phyloP scores from a whole-genome alignment of 2,888 invertebrate genomes.

The Imbricaverruca yamaguchii region DNA sequence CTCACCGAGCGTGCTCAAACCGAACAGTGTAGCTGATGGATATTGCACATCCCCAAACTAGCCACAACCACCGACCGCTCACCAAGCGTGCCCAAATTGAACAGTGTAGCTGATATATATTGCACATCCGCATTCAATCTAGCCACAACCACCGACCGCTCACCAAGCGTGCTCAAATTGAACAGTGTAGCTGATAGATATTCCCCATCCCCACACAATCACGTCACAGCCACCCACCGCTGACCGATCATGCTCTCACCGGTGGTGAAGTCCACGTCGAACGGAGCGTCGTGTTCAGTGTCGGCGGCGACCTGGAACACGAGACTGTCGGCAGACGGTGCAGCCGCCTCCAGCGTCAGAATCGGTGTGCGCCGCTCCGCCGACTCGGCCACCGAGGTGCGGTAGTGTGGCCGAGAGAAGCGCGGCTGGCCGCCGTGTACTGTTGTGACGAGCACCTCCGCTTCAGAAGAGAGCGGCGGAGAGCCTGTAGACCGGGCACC shows the following conservation, averaged over 20 bases:
- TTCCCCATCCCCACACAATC: no score
- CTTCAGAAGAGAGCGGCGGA: slow-evolving; percentile 25
- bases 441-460: slow-evolving; percentile 9
- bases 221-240: no score
- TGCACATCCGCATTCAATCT: no score
- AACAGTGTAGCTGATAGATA: no score
- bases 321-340: neutral
- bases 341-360: slow-evolving; percentile 39
- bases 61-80: no score
- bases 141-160: no score
- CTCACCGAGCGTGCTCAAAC: no score
- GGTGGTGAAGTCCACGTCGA: slow-evolving; percentile 11
- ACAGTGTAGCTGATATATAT: no score
- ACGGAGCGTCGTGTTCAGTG: neutral
- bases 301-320: neutral
- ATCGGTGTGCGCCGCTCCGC: slow-evolving; percentile 65
- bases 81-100: no score
- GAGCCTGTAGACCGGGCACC: neutral
- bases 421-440: slow-evolving; percentile 54
- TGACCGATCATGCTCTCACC: neutral
- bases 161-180: no score
- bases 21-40: no score
- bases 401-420: slow-evolving; percentile 80
- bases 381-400: slow-evolving; percentile 72
- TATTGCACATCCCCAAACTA: no score